Percentiles rank a stretch among this genome's conserved stretches.
Conservation (phyloP, 1,140 invertebrate genomes). For the Gryllus bimaculatus region DNA sequence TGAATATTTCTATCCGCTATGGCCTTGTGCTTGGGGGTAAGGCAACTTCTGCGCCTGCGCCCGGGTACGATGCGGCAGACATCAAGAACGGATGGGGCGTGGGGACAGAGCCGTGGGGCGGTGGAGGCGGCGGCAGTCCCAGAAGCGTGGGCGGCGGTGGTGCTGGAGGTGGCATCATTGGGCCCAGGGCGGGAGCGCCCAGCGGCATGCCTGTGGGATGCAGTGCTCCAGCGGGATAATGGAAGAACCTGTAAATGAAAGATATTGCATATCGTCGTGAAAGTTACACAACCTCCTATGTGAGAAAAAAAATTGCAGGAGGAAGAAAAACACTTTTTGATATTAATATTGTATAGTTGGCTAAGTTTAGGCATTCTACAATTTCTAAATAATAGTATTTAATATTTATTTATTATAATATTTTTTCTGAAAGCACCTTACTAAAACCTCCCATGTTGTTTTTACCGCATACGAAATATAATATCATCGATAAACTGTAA, state of each 20-base stretch:
- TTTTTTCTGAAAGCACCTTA: too few species aligned
- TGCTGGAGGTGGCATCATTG: slow-evolving; percentile 22
- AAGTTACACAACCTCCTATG: neutral
- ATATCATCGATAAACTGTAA: too few species aligned
- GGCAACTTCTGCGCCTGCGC: neutral
- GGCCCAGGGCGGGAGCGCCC: neutral
- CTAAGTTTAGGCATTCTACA: too few species aligned
- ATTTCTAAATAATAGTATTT: too few species aligned
- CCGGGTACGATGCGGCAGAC: slow-evolving; percentile 20
- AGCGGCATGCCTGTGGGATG: slow-evolving; percentile 11
- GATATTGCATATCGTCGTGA: neutral
- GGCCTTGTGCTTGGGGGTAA: neutral
- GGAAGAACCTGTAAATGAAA: slow-evolving; percentile 40
- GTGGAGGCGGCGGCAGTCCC: slow-evolving; percentile 32
- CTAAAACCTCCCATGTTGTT: too few species aligned
- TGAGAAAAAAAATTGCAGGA: too few species aligned
- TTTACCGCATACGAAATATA: too few species aligned
- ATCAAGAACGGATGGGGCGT: slow-evolving; percentile 13
- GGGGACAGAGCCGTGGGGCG: slow-evolving; percentile 33
- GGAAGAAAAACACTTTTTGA: too few species aligned
- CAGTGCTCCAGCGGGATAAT: slow-evolving; percentile 37
- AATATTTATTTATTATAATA: too few species aligned
- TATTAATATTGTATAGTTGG: too few species aligned
- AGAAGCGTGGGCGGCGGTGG: slow-evolving; percentile 31
- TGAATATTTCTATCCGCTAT: neutral